Percentiles rank a stretch among this genome's conserved stretches.
phyloP scores from a whole-genome alignment of 2,113 vertebrate genomes.

The Anas platyrhynchos region DNA sequence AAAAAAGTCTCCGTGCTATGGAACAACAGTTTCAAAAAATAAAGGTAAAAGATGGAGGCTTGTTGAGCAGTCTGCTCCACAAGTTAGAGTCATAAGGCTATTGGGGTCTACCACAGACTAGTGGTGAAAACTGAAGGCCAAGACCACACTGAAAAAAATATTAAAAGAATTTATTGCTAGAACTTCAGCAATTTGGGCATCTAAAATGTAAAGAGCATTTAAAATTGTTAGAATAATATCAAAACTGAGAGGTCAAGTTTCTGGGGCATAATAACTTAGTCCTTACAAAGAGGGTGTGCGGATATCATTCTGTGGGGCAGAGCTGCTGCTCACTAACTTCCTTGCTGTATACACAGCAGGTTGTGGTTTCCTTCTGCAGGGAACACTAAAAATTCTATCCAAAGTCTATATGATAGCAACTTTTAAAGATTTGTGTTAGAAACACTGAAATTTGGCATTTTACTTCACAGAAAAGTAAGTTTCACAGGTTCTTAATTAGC shows the following conservation, averaged over 20 bases:
- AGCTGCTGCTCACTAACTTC: neutral
- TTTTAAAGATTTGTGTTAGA: neutral
- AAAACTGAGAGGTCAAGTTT: neutral
- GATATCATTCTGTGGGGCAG: neutral
- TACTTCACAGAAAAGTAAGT: neutral
- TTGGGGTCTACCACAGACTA: neutral
- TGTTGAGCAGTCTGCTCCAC: neutral
- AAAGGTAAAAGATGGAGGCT: conserved; percentile 79
- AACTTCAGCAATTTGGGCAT: neutral
- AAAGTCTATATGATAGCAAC: neutral
- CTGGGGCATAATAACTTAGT: neutral
- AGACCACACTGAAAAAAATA: neutral
- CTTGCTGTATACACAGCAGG: neutral
- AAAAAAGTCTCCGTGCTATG: conserved; percentile 87
- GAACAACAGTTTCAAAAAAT: conserved; percentile 92
- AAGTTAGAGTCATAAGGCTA: neutral
- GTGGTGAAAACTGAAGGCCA: neutral
- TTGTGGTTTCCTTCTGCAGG: neutral
- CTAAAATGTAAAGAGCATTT: neutral
- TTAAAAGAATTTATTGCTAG: neutral
- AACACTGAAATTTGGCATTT: neutral
- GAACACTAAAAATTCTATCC: neutral
- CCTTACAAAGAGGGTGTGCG: neutral
- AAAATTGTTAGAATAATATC: neutral
- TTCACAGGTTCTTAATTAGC: neutral